Percentiles rank a stretch among this genome's conserved stretches.
Conservation (phyloP, 64 coral and sea anemone genomes). For the Hydrozoanthus tunicans region DNA sequence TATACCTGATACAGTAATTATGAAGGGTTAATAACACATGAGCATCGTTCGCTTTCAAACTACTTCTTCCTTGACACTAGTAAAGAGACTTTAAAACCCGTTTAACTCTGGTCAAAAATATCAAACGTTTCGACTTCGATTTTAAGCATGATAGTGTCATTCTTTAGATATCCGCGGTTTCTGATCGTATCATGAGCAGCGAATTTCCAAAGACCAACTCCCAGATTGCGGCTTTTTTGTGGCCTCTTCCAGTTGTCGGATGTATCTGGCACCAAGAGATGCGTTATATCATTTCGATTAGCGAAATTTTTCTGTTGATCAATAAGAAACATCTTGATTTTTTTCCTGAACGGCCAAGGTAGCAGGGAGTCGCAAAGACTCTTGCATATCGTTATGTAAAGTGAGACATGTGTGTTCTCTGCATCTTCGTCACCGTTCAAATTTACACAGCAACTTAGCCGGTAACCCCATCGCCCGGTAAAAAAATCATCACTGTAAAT, state of each 20-base stretch:
- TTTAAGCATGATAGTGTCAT: slow-evolving; percentile 11
- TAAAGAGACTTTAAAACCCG: too few relatives aligned
- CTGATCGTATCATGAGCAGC: slow-evolving; percentile 3
- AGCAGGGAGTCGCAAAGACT: not conserved
- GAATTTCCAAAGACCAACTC: slow-evolving; percentile 29
- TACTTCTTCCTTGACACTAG: too few relatives aligned
- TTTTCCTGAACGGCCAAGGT: slow-evolving; percentile 26
- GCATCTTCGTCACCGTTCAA: slow-evolving; percentile 13
- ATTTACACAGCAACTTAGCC: not conserved
- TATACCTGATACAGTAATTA: too few relatives aligned
- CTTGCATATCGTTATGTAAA: slow-evolving; percentile 9
- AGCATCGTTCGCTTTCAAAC: too few relatives aligned
- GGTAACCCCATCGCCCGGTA: slow-evolving; percentile 25
- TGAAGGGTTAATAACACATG: too few relatives aligned
- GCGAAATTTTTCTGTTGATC: not conserved
- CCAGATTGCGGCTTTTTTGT: not conserved
- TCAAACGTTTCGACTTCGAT: slow-evolving; percentile 4
- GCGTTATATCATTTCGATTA: not conserved
- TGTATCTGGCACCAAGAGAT: not conserved
- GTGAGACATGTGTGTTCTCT: slow-evolving; percentile 14
- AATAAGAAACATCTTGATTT: not conserved
- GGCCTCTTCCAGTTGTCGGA: slow-evolving; percentile 6
- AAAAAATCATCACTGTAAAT: slow-evolving; percentile 33
- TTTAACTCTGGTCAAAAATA: not conserved
- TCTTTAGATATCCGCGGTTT: slow-evolving; percentile 12